phyloP scores from a whole-genome alignment of 2,113 vertebrate genomes.

The Tricholaema leucomelas region DNA sequence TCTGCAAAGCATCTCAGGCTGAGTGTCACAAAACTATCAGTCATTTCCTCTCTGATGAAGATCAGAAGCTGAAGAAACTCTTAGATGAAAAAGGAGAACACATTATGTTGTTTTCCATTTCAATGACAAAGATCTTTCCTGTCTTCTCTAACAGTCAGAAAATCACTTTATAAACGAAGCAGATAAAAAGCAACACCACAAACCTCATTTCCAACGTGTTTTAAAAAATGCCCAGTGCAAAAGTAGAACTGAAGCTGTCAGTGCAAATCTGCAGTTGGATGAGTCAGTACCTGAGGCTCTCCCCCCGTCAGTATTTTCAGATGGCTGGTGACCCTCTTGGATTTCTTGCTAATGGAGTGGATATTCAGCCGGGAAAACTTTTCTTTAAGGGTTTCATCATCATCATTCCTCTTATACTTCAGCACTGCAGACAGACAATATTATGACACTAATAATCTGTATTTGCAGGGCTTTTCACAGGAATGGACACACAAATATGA shows the following conservation, averaged over 20 bases:
- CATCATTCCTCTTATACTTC: constrained; percentile 93
- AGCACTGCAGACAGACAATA: constrained; percentile 81
- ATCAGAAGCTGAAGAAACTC: constrained; percentile 6
- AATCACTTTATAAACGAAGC: not conserved
- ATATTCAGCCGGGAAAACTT: constrained; percentile 92
- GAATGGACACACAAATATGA: not conserved
- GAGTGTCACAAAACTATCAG: not conserved
- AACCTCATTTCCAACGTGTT: not conserved
- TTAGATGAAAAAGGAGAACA: not conserved
- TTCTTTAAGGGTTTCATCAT: constrained; percentile 90
- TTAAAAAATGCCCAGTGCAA: not conserved
- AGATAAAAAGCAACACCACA: not conserved
- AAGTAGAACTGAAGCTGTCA: not conserved
- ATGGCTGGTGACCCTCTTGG: constrained; percentile 92
- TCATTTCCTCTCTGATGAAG: not conserved
- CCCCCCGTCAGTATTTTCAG: constrained; percentile 91
- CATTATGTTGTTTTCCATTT: constrained; percentile 22
- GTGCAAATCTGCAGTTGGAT: not conserved
- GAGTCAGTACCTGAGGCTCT: constrained; percentile 88
- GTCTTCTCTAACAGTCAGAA: constrained; percentile 2
- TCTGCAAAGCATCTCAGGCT: not conserved
- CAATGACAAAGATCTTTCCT: constrained; percentile 21
- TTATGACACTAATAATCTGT: not conserved
- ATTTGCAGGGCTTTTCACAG: not conserved
- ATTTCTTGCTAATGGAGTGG: constrained; percentile 96